Percentiles rank a stretch among this genome's conserved stretches.
phyloP scores from a whole-genome alignment of 1,140 invertebrate genomes.

The Helicoverpa armigera region DNA sequence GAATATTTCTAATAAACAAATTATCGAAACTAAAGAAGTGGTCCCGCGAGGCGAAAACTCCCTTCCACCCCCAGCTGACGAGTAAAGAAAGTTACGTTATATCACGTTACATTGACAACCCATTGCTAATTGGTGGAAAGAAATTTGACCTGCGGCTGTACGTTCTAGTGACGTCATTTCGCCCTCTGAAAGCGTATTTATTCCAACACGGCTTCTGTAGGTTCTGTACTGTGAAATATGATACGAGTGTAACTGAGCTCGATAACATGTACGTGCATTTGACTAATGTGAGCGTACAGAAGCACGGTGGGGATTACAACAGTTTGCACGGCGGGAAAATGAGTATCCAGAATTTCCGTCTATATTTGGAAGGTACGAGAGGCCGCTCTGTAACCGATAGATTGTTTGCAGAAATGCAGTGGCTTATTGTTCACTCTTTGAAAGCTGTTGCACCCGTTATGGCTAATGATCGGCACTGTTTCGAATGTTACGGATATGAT shows the following conservation, averaged over 20 bases:
- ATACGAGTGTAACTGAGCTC: slow-evolving; percentile 92
- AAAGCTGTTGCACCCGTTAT: slow-evolving; percentile 93
- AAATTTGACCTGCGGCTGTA: slow-evolving; percentile 95
- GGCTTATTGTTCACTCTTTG: slow-evolving; percentile 95
- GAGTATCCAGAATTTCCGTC: slow-evolving; percentile 95
- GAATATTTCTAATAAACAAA: slow-evolving; percentile 96
- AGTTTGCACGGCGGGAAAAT: slow-evolving; percentile 97
- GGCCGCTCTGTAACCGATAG: slow-evolving; percentile 95
- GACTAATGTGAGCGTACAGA: slow-evolving; percentile 95
- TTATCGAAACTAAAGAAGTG: slow-evolving; percentile 95
- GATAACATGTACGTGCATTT: slow-evolving; percentile 95
- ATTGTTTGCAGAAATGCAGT: slow-evolving; percentile 94
- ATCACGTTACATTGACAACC: slow-evolving; percentile 95
- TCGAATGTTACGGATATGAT: slow-evolving; percentile 97
- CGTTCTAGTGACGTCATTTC: slow-evolving; percentile 94
- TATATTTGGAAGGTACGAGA: slow-evolving; percentile 96
- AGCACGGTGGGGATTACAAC: slow-evolving; percentile 97
- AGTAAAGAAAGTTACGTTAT: slow-evolving; percentile 96
- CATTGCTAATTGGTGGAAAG: slow-evolving; percentile 94
- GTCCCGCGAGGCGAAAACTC: slow-evolving; percentile 91
- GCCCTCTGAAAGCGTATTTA: slow-evolving; percentile 93
- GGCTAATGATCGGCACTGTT: slow-evolving; percentile 93
- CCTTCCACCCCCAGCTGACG: slow-evolving; percentile 91
- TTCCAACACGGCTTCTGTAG: slow-evolving; percentile 94
- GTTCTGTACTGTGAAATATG: slow-evolving; percentile 94